Evolutionary conservation across 2,113 vertebrate species (phyloP).

Genomic region (Dipodomys ordii): DNA sequence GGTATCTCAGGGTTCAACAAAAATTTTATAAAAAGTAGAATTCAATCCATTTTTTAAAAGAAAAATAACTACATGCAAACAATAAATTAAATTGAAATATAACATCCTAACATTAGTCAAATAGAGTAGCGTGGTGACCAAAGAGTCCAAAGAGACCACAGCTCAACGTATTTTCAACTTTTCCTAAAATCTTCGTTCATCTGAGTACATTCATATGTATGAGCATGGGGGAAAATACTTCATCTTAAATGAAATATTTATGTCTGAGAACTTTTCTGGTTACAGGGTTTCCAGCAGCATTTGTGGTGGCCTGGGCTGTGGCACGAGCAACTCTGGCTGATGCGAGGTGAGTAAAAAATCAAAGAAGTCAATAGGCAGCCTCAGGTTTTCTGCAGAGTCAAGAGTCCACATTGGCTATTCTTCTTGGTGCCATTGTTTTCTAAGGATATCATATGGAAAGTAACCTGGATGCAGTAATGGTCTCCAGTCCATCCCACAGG

Average conservation of each 20-base stretch:
- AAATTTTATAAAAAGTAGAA: not conserved
- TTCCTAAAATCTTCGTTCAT: not conserved
- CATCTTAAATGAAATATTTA: not conserved
- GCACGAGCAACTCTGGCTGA: slow-evolving; percentile 90
- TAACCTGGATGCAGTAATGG: not conserved
- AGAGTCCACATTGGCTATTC: not conserved
- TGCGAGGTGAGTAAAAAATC: slow-evolving; percentile 87
- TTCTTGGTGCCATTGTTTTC: not conserved
- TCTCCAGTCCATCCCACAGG: not conserved
- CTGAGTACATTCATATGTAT: not conserved
- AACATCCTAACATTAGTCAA: not conserved
- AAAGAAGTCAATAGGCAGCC: not conserved
- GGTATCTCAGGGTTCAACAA: too few relatives aligned
- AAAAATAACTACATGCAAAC: not conserved
- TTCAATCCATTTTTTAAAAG: not conserved
- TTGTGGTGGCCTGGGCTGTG: slow-evolving; percentile 92
- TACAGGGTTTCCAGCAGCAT: slow-evolving; percentile 92
- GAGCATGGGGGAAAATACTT: not conserved
- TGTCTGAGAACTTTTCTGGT: slow-evolving; percentile 67
- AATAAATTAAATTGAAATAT: not conserved
- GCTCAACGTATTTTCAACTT: slow-evolving; percentile 18
- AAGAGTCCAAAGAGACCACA: not conserved
- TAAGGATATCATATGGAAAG: not conserved
- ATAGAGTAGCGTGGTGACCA: not conserved
- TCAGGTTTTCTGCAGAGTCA: not conserved